Evolutionary conservation across 92 coral and sea anemone genomes (phyloP).

Genomic region (Porites cylindrica): DNA sequence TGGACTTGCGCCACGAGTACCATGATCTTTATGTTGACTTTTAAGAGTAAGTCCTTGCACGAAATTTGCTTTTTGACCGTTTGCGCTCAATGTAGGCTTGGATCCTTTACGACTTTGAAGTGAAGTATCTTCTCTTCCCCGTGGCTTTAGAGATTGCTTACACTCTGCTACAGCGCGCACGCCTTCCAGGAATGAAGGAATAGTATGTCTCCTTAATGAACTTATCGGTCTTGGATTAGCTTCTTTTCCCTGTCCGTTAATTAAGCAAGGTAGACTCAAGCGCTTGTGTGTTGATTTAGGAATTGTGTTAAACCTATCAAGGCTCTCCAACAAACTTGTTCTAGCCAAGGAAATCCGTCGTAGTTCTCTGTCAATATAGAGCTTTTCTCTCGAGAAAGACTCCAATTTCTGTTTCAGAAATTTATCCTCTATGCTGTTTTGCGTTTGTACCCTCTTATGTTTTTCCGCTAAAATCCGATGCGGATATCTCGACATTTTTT

Average conservation of each 20-base stretch:
- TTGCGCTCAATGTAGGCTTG: not conserved
- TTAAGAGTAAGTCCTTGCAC: not conserved
- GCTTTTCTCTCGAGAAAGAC: constrained; percentile 14
- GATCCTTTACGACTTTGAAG: no score
- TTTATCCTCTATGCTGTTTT: constrained; percentile 43
- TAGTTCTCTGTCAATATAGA: constrained; percentile 27
- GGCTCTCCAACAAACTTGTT: constrained; percentile 38
- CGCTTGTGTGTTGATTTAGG: constrained; percentile 2
- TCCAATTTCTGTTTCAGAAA: constrained; percentile 33
- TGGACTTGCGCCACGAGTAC: constrained; percentile 13
- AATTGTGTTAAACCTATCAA: constrained; percentile 15
- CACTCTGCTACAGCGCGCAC: not conserved
- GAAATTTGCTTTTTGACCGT: not conserved
- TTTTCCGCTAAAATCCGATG: constrained; percentile 28
- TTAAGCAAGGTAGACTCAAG: constrained; percentile 24
- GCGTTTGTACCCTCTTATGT: constrained; percentile 37
- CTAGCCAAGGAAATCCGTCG: constrained; percentile 41
- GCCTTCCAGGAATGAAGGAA: not conserved
- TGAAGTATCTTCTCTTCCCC: not conserved
- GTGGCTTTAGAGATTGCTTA: not conserved
- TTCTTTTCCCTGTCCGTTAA: constrained; percentile 7
- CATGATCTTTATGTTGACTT: not conserved
- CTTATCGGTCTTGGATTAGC: not conserved
- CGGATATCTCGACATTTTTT: constrained; percentile 30
- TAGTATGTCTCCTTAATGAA: not conserved